These are phyloP conservation scores for Cnemophilus loriae DNA, from an alignment of 2,113 vertebrate species.

Conservation along the genomic window DNA sequence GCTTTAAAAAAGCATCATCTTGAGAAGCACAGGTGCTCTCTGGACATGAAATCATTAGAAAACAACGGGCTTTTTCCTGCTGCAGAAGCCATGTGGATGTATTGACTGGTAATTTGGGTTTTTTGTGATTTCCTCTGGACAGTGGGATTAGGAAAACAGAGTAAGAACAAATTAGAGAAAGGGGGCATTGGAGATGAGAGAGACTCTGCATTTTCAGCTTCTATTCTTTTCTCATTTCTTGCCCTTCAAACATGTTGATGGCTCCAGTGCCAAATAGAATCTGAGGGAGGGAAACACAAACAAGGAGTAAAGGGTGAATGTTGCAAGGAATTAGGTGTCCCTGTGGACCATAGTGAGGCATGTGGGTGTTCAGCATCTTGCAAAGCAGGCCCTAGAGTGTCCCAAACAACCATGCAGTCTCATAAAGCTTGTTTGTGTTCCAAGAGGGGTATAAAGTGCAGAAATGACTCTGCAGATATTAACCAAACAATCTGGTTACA, in stretches of 20 bases:
- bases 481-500: not conserved
- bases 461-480: not conserved
- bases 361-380: not conserved
- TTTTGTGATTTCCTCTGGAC: not conserved
- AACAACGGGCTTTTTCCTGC: not conserved
- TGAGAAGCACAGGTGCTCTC: not conserved
- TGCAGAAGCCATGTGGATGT: not conserved
- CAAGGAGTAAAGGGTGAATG: not conserved
- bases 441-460: not conserved
- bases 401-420: not conserved
- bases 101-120: accelerated
- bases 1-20: not conserved
- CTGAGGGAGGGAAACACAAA: not conserved
- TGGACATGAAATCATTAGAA: not conserved
- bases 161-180: not conserved
- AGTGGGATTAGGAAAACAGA: not conserved
- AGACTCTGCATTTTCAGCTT: not conserved
- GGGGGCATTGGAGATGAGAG: not conserved
- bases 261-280: not conserved
- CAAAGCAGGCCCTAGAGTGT: not conserved
- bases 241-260: not conserved
- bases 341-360: not conserved
- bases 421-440: not conserved
- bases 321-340: not conserved
- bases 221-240: not conserved